Evolutionary conservation across 64 coral and sea anemone genomes (phyloP), one percentile per base, ranked within the genome.

Genomic region (Montipora efflorescens): DNA sequence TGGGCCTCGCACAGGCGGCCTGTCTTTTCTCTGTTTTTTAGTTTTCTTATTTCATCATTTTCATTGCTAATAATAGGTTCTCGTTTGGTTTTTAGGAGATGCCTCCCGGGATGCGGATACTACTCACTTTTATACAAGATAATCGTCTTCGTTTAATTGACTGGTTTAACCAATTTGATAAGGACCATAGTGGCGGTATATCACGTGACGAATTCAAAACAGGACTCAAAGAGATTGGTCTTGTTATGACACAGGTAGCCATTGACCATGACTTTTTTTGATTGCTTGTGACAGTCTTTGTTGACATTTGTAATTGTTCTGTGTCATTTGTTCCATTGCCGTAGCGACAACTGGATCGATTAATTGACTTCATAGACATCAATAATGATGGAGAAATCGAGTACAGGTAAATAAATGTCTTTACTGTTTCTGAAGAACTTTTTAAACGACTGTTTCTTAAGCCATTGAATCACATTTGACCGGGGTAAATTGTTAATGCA

Each of bases 101-200:
- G 94, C 94, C 97, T 45, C 97, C 92, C 4, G 94, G 95, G 10
- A 99, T 99, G 97, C 94, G 92, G 13, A 99, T 99, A 45, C 58
- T 99, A 5, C 82, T 99, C 48, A 79, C 80, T 84, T 99, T 99
- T 66, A 96, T 99, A 57, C 79, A 91, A 75, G 97, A 96, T 72
- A 99, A 99, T 90, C 95, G 93, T 47, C 87, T 99, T 55, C 91
- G 97, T 77, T 67, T 99, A 72, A 82, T 99, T 94, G 97, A 99
- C 80, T 99, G 97, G 97, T 99, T 99, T 87, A 93, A 96, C 84
- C 97, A 95, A 72, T 94, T 99, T 94, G 97, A 99, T 87, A 99
- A 99, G 82, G 97, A 99, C 59, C 94, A 90, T n/a, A 99, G 97
- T 87, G 97, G 97, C 73, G 97, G 95, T 45, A 99, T 99, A 20